Evolutionary conservation across 1,140 invertebrate genomes (phyloP).

Genomic region (Bombus ignitus): DNA sequence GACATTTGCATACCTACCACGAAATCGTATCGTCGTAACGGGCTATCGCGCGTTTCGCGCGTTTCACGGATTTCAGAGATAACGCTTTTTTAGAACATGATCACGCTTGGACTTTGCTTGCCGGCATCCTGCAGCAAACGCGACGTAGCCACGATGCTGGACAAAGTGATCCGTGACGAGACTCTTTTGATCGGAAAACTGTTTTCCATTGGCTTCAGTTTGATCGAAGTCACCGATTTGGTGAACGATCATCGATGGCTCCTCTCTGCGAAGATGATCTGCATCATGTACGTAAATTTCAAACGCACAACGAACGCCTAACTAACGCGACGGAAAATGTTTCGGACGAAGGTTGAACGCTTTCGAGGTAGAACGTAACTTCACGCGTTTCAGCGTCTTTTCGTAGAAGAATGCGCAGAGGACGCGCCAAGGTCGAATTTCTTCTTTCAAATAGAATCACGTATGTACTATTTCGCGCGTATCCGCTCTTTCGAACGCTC

Average conservation of each 20-base stretch:
- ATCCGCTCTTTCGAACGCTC: rapidly evolving
- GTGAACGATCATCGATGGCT: constrained; percentile 71
- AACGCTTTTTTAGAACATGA: constrained; percentile 68
- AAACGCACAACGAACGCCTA: background rate
- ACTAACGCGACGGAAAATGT: too few species aligned
- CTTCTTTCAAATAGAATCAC: too few species aligned
- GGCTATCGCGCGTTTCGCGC: rapidly evolving
- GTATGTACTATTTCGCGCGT: too few species aligned
- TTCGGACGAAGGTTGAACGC: too few species aligned
- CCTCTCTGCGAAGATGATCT: constrained; percentile 29
- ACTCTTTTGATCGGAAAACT: constrained; percentile 67
- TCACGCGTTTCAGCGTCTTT: too few species aligned
- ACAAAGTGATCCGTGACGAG: constrained; percentile 67
- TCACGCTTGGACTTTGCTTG: constrained; percentile 78
- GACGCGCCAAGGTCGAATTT: too few species aligned
- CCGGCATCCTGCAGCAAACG: constrained; percentile 71
- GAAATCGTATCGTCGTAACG: background rate
- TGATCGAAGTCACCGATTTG: constrained; percentile 71
- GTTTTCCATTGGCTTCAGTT: constrained; percentile 69
- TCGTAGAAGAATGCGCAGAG: too few species aligned
- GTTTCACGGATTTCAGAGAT: background rate
- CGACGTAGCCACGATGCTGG: constrained; percentile 67
- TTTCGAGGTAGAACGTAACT: too few species aligned
- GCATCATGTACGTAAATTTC: constrained; percentile 54
- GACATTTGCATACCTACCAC: rapidly evolving